phyloP scores from a whole-genome alignment of 2,113 vertebrate species.

The Hoplias malabaricus region DNA sequence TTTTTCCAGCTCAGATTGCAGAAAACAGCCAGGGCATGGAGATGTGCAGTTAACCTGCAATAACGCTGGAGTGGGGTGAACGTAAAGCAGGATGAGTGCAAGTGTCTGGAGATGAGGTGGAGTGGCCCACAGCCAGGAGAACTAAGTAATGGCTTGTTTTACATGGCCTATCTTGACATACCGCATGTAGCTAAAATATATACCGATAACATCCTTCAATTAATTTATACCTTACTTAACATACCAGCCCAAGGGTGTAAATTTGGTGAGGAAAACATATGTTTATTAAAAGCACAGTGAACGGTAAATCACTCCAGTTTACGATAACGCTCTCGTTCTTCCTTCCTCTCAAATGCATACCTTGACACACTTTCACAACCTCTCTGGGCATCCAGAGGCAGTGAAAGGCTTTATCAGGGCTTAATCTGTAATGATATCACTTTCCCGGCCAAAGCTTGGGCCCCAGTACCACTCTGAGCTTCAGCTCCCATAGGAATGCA shows the following conservation, averaged over 20 bases:
- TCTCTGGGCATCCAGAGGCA: background rate
- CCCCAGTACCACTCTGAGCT: slow-evolving; percentile 36
- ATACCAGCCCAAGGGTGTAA: background rate
- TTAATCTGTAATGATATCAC: slow-evolving; percentile 57
- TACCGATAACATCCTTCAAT: background rate
- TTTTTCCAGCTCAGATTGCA: slow-evolving; percentile 32
- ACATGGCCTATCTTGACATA: background rate
- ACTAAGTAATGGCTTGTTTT: background rate
- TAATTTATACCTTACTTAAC: slow-evolving; percentile 2
- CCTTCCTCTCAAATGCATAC: background rate
- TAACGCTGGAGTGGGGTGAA: background rate
- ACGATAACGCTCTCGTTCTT: background rate
- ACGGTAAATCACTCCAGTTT: background rate
- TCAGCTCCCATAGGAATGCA: slow-evolving; percentile 52
- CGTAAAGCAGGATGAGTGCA: background rate
- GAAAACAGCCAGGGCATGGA: background rate
- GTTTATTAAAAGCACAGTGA: background rate
- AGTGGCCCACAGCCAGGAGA: background rate
- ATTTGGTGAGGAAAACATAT: background rate
- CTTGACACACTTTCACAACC: background rate
- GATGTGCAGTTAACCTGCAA: slow-evolving; percentile 31
- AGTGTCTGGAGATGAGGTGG: slow-evolving; percentile 4
- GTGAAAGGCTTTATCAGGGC: slow-evolving; percentile 32
- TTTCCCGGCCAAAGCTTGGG: slow-evolving; percentile 52
- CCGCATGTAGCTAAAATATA: background rate